These are phyloP conservation scores for Drosophila azteca DNA, from an alignment of 1,140 invertebrate species.

Conservation along the genomic window DNA sequence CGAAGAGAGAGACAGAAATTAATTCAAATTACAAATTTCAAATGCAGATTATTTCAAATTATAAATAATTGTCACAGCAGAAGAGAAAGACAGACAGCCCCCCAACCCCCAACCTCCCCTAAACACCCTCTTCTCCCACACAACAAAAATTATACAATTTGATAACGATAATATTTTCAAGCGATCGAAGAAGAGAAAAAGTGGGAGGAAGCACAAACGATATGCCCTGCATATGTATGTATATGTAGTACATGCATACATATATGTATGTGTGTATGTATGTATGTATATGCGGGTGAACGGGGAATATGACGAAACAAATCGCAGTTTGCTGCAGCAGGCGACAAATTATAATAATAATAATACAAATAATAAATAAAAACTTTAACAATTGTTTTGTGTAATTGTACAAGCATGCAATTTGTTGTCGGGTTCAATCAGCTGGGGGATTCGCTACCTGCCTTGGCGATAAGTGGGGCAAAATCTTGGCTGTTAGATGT, in stretches of 20 bases:
- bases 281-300: too few species aligned
- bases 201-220: constrained; percentile 46
- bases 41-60: constrained; percentile 51
- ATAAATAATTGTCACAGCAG: constrained; percentile 50
- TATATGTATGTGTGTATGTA: too few species aligned
- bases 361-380: constrained; percentile 82
- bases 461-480: background rate
- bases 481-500: too few species aligned
- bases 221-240: constrained; percentile 17
- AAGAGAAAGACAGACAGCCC: constrained; percentile 11
- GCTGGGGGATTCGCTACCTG: background rate
- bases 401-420: constrained; percentile 68
- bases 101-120: constrained; percentile 7
- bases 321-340: constrained; percentile 51
- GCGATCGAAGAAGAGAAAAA: constrained; percentile 20
- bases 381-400: constrained; percentile 83
- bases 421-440: constrained; percentile 20
- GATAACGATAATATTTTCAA: constrained; percentile 60
- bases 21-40: constrained; percentile 33
- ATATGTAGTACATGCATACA: background rate
- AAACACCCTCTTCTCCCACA: background rate
- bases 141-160: constrained; percentile 64
- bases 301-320: constrained; percentile 30
- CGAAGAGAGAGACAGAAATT: constrained; percentile 8
- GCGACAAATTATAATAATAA: constrained; percentile 73